Percentiles rank a stretch among this genome's conserved stretches.
These are phyloP conservation scores for Xenopus tropicalis DNA, from an alignment of 2,113 vertebrate genomes.

Conservation along the genomic window DNA sequence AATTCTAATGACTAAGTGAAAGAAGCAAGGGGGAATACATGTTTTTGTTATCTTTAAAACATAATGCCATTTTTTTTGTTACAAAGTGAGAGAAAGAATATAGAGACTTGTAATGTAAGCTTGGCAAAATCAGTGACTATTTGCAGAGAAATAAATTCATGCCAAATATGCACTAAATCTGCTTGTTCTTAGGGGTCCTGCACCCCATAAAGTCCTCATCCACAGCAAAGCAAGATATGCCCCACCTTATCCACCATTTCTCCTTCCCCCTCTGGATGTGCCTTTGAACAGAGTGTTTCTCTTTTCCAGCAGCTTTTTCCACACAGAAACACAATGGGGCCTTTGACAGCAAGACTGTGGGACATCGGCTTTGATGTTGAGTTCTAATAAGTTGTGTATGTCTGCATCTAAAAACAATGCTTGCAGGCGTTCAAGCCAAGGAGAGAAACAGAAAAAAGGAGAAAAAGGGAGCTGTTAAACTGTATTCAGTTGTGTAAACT, in stretches of 20 bases:
- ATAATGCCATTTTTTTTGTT: too few relatives aligned
- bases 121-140: too few relatives aligned
- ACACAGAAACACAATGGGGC: constrained; percentile 67
- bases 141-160: too few relatives aligned
- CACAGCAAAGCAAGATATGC: constrained; percentile 1
- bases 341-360: constrained; percentile 70
- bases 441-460: constrained; percentile 13
- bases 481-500: constrained; percentile 48
- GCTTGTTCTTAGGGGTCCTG: too few relatives aligned
- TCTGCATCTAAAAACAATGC: constrained; percentile 85
- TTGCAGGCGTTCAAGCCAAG: constrained; percentile 55
- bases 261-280: constrained; percentile 38
- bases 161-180: too few relatives aligned
- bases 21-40: too few relatives aligned
- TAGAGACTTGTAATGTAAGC: too few relatives aligned
- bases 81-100: too few relatives aligned
- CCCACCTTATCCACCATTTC: constrained; percentile 10
- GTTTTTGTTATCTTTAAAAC: too few relatives aligned
- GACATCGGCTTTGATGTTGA: constrained; percentile 71
- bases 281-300: constrained; percentile 42
- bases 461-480: constrained; percentile 46
- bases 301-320: constrained; percentile 67
- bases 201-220: too few relatives aligned
- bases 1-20: too few relatives aligned
- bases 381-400: constrained; percentile 79